Percentiles rank a stretch among this genome's conserved stretches.
Conservation (phyloP, 2,113 vertebrate species). For the Mus spicilegus region DNA sequence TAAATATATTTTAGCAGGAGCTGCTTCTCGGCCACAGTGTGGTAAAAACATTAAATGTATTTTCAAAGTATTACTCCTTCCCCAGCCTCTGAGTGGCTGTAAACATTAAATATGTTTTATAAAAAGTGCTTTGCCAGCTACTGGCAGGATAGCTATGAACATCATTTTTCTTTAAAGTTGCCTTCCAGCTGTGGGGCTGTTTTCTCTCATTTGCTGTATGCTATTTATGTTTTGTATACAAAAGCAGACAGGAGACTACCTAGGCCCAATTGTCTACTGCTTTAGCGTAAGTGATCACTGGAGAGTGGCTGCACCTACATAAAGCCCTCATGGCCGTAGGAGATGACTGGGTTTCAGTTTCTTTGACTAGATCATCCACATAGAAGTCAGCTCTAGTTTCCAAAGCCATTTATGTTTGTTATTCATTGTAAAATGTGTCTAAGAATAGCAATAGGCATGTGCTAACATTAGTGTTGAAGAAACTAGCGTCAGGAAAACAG, state of each 20-base stretch:
- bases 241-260: slow-evolving; percentile 72
- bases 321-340: slow-evolving; percentile 65
- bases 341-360: slow-evolving; percentile 47
- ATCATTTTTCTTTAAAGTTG: slow-evolving; percentile 85
- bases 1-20: slow-evolving; percentile 77
- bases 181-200: slow-evolving; percentile 76
- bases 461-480: slow-evolving; percentile 29
- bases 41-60: slow-evolving; percentile 82
- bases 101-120: slow-evolving; percentile 87
- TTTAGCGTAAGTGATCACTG: slow-evolving; percentile 75
- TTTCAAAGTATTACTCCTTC: slow-evolving; percentile 83
- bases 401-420: not conserved
- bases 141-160: slow-evolving; percentile 71
- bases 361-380: slow-evolving; percentile 45
- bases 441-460: slow-evolving; percentile 44
- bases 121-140: slow-evolving; percentile 83
- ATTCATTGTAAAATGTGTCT: not conserved
- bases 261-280: slow-evolving; percentile 63
- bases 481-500: slow-evolving; percentile 47
- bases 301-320: slow-evolving; percentile 42
- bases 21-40: slow-evolving; percentile 72
- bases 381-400: not conserved
- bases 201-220: slow-evolving; percentile 72
- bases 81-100: slow-evolving; percentile 72
- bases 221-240: slow-evolving; percentile 80